A percentile compares a stretch with the other conserved stretches of the same genome.
phyloP scores from a whole-genome alignment of 1,140 invertebrate genomes.

The Apis dorsata region DNA sequence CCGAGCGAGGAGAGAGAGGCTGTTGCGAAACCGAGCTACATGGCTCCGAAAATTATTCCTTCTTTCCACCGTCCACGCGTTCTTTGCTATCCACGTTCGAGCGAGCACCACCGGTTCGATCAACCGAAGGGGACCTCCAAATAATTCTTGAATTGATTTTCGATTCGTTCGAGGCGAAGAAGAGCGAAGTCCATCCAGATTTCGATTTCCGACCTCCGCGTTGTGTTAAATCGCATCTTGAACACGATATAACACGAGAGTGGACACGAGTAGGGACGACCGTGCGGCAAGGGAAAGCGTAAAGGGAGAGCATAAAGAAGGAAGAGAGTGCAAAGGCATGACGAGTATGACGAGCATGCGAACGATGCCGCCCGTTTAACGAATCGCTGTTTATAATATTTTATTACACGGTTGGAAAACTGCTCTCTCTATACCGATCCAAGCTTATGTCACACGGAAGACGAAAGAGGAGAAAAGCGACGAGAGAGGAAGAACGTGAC shows the following conservation, averaged over 20 bases:
- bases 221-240: not conserved
- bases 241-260: slow-evolving; percentile 5
- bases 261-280: not conserved
- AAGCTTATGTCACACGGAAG: slow-evolving; percentile 36
- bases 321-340: not conserved
- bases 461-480: slow-evolving; percentile 40
- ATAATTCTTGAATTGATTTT: slow-evolving; percentile 51
- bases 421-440: rapidly evolving
- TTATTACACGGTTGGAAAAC: not conserved
- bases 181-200: not conserved
- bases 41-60: slow-evolving; percentile 61
- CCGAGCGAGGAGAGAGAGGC: slow-evolving; percentile 13
- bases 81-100: slow-evolving; percentile 63
- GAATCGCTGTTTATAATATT: not conserved
- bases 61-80: slow-evolving; percentile 38
- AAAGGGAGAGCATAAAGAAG: not conserved
- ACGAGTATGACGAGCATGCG: not conserved
- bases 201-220: too few relatives aligned
- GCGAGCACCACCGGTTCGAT: slow-evolving; percentile 66
- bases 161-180: not conserved
- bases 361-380: slow-evolving; percentile 17
- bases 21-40: slow-evolving; percentile 60
- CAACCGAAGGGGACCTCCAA: slow-evolving; percentile 74
- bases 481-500: not conserved
- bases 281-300: not conserved